Conservation (phyloP, 2,797 vertebrate species). For the Acanthurus leucopareius region DNA sequence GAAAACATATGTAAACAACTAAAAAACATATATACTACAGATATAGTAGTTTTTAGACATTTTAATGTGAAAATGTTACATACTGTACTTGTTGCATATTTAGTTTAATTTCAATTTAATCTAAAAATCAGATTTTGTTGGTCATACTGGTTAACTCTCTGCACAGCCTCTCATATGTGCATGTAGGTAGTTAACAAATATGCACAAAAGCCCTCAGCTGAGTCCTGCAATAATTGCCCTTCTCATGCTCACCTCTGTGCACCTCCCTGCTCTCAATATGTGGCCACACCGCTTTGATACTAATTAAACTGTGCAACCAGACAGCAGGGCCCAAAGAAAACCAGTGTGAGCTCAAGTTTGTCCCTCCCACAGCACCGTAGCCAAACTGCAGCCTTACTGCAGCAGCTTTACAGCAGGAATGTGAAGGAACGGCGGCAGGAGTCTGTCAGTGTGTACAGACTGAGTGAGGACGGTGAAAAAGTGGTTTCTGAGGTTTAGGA, state of each 20-base stretch:
- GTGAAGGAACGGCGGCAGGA: conserved; percentile 25
- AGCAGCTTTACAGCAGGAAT: conserved; percentile 55
- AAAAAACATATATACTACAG: too few relatives aligned
- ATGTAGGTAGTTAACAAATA: conserved; percentile 5
- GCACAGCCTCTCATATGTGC: not conserved
- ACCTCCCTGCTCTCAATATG: conserved; percentile 57
- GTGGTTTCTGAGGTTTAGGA: conserved; percentile 51
- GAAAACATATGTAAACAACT: too few relatives aligned
- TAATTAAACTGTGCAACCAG: conserved; percentile 64
- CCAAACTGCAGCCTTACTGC: conserved; percentile 4
- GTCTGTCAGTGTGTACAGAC: conserved; percentile 32
- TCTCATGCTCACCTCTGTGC: conserved; percentile 50
- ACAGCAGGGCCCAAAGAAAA: conserved; percentile 27
- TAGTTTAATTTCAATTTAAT: not conserved
- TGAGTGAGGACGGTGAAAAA: conserved; percentile 20
- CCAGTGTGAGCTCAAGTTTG: conserved; percentile 18
- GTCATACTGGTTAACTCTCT: not conserved
- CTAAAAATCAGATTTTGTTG: not conserved
- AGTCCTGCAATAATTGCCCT: conserved; percentile 47
- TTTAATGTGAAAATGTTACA: too few relatives aligned
- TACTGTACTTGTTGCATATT: too few relatives aligned
- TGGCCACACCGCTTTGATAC: conserved; percentile 57
- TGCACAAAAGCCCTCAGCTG: conserved; percentile 13
- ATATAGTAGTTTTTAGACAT: too few relatives aligned
- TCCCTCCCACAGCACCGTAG: conserved; percentile 27